Conservation (phyloP, 2,113 vertebrate species). For the Phrynosoma blainvillii region DNA sequence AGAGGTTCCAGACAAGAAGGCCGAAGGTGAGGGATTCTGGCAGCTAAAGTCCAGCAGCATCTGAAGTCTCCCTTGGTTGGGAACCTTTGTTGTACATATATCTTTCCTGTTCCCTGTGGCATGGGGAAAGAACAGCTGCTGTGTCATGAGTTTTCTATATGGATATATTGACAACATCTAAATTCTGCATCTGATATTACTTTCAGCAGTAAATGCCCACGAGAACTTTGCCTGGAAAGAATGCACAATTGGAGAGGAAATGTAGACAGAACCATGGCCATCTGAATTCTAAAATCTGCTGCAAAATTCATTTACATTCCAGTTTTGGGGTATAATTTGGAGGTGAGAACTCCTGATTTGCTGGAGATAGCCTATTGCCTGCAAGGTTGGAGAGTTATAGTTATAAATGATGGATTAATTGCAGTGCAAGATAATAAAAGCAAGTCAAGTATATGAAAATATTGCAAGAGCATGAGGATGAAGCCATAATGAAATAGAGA, state of each 20-base stretch:
- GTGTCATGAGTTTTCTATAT: no score
- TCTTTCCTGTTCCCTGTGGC: no score
- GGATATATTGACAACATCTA: no score
- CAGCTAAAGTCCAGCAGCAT: no score
- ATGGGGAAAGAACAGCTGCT: no score
- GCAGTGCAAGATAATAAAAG: not conserved
- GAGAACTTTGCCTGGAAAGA: not conserved
- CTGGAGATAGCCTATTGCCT: not conserved
- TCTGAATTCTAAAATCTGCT: not conserved
- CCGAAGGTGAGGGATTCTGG: no score
- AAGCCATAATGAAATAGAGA: not conserved
- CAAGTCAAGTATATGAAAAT: not conserved
- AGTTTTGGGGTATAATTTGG: not conserved
- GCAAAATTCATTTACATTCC: constrained; percentile 1
- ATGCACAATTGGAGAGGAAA: not conserved
- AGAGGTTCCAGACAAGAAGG: no score
- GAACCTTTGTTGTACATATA: no score
- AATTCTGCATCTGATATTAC: no score
- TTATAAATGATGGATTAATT: not conserved
- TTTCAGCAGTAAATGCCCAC: not conserved
- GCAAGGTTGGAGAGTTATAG: not conserved
- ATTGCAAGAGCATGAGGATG: not conserved
- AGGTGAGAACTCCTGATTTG: not conserved
- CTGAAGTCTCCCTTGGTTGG: no score
- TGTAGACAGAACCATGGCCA: not conserved